phyloP scores from a whole-genome alignment of 2,797 vertebrate genomes.

The Periophthalmus magnuspinnatus region DNA sequence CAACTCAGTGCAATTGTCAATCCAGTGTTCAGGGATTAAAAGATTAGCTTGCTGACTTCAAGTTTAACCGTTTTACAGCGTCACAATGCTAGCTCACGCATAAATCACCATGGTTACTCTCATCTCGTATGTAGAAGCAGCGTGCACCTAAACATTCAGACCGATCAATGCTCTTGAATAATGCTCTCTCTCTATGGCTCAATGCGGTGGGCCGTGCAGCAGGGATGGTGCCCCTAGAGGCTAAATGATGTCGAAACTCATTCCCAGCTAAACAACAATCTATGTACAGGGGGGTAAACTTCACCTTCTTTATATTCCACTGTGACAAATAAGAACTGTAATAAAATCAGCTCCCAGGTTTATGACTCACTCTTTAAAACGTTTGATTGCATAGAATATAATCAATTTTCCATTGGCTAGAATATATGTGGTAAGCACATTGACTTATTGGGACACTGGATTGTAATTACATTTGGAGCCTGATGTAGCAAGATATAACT shows the following conservation, averaged over 20 bases:
- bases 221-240: constrained; percentile 4
- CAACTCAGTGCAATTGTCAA: neutral
- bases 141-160: neutral
- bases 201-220: neutral
- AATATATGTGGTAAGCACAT: neutral
- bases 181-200: neutral
- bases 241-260: neutral
- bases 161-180: constrained; percentile 10
- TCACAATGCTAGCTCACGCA: neutral
- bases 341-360: neutral
- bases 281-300: neutral
- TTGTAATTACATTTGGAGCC: neutral
- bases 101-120: constrained; percentile 9
- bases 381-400: neutral
- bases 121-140: neutral
- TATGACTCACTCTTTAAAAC: neutral
- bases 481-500: constrained; percentile 1
- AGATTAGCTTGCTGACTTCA: constrained; percentile 5
- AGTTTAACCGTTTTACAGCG: constrained; percentile 9
- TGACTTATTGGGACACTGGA: constrained; percentile 1
- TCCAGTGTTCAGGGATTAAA: constrained; percentile 7
- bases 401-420: neutral
- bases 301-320: neutral
- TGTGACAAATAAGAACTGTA: neutral
- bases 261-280: neutral